Evolutionary conservation across 2,113 vertebrate genomes (phyloP).

Genomic region (Hemicordylus capensis): DNA sequence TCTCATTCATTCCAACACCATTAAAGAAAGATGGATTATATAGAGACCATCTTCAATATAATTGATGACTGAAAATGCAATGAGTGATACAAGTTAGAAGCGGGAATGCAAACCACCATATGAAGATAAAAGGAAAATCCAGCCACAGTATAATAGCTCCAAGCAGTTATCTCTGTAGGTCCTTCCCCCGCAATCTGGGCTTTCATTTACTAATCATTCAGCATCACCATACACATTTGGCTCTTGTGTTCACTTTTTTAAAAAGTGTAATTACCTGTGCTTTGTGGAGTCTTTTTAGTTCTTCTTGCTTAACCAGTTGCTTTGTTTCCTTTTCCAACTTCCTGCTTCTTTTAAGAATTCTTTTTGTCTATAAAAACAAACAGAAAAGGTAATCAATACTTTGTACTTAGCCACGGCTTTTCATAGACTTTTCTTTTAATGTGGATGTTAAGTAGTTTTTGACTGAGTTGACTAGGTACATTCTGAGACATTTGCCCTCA

Average conservation of each 20-base stretch:
- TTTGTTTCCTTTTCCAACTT: constrained; percentile 82
- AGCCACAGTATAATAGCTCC: background rate
- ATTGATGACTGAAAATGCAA: background rate
- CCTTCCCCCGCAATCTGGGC: background rate
- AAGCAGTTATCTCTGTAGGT: background rate
- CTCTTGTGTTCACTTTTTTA: background rate
- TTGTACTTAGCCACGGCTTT: background rate
- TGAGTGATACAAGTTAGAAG: background rate
- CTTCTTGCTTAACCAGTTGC: constrained; percentile 85
- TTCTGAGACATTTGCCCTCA: background rate
- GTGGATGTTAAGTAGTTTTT: rapidly evolving
- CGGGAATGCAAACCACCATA: background rate
- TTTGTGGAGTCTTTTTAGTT: constrained; percentile 91
- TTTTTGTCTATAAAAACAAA: constrained; percentile 64
- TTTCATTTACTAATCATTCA: background rate
- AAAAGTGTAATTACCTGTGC: constrained; percentile 86
- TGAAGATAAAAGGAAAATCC: background rate
- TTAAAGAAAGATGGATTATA: background rate
- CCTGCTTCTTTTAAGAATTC: constrained; percentile 71
- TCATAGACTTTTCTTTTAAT: constrained; percentile 2
- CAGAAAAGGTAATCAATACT: constrained; percentile 41
- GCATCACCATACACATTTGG: background rate
- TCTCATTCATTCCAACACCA: background rate
- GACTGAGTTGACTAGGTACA: background rate
- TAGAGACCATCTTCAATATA: background rate